Percentiles rank a stretch among this genome's conserved stretches.
phyloP scores from a whole-genome alignment of 2,797 vertebrate genomes.

The Nannoperca australis region DNA sequence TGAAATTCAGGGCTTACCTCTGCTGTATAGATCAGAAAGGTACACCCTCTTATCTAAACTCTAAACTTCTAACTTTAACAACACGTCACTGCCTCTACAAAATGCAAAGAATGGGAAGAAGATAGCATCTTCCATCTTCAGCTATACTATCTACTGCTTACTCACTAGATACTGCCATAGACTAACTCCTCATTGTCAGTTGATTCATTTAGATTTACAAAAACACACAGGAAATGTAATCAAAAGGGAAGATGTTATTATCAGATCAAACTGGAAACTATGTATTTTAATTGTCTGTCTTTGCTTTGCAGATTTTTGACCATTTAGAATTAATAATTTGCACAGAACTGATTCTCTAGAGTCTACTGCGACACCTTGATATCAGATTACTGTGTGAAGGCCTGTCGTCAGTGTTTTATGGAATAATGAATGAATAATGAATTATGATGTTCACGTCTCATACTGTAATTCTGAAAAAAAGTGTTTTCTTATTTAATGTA shows the following conservation, averaged over 20 bases:
- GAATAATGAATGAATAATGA: too few species aligned
- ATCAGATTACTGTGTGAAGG: background rate
- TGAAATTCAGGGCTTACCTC: slow-evolving; percentile 37
- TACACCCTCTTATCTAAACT: slow-evolving; percentile 43
- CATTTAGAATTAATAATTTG: background rate
- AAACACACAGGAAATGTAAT: background rate
- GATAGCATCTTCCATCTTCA: slow-evolving; percentile 8
- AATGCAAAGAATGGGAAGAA: slow-evolving; percentile 15
- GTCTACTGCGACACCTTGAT: background rate
- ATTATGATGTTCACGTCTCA: background rate
- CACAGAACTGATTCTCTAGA: background rate
- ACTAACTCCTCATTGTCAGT: background rate
- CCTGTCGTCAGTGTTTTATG: background rate
- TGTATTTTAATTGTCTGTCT: background rate
- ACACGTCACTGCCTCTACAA: slow-evolving; percentile 11
- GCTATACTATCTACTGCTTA: background rate
- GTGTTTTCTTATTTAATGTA: background rate
- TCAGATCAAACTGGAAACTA: background rate
- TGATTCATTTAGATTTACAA: slow-evolving; percentile 16
- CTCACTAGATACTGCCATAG: background rate
- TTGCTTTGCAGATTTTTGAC: background rate
- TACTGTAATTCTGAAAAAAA: background rate
- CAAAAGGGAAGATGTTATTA: background rate
- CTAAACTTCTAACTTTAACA: slow-evolving; percentile 28
- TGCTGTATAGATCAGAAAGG: slow-evolving; percentile 39